Base-by-base conservation (phyloP, 2,888 invertebrate genomes). In the Epirrita christyi region DNA sequence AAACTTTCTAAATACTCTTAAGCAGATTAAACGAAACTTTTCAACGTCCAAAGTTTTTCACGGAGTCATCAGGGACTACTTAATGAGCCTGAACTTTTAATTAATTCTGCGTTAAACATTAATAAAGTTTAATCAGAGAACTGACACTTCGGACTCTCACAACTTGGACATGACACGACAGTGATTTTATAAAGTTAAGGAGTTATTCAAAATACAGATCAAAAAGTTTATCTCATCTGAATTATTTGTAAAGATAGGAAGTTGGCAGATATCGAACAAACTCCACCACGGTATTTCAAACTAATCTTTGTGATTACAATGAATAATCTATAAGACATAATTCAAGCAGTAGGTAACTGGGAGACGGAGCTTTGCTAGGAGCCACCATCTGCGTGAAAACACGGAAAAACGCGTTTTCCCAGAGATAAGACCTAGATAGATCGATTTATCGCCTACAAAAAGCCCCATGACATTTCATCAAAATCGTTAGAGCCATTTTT, bases 81-180 rank as follows among this genome's bases (percentile, higher is more conserved):
- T 85, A 85, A 86, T 78, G 82, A 83, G 76, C 72, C 73, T 55
- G 63, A 86, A 87, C 78, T 88, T 87, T 84, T 86, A 86, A 87
- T 86, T 83, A 86, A 86, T 82, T 81, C 81, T 73, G 74, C 76
- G 75, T 75, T 78, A 76, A 78, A 74, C 76, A 78, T 77, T 77
- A 76, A 76, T 76, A 75, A 64, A 64, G 64, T 85, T 83, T 78
- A 73, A 79, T 77, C 71, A 41, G 72, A 70, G 75, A 71, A 76
- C 63, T 64, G 66, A 59, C 71, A 67, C 76, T 75, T 74, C 64
- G 59, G 71, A 70, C 52, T 51, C 44, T 43, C 37, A 36, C n/a
- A 37, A 21, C n/a, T 13, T 38, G 55, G 29, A 40, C 11, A 34
- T 9, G 38, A 37, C 46, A n/a, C 41, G 49, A 15, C 52, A 44